Evolutionary conservation across 2,888 invertebrate genomes (phyloP).

Genomic region (Drosophila barbarae): DNA sequence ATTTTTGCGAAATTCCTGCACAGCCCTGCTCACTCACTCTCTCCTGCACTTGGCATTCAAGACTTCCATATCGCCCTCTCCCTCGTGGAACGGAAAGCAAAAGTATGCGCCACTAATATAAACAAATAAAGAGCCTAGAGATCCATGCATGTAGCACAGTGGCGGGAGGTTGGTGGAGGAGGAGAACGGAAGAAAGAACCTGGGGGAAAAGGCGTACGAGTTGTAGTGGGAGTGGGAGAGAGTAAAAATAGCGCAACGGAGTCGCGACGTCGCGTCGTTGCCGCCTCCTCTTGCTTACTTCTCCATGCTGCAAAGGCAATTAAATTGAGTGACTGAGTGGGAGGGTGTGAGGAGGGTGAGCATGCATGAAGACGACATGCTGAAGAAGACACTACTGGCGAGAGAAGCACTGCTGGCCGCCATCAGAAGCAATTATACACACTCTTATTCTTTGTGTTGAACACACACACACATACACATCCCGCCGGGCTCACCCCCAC

Average conservation of each 20-base stretch:
- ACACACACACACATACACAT: slow-evolving; percentile 12
- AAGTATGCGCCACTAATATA: slow-evolving; percentile 71
- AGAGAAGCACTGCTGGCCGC: slow-evolving; percentile 33
- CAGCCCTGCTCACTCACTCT: slow-evolving; percentile 21
- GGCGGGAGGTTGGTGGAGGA: neutral
- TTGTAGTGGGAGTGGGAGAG: slow-evolving; percentile 48
- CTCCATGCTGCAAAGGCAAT: slow-evolving; percentile 61
- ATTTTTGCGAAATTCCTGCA: slow-evolving; percentile 57
- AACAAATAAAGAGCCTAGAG: slow-evolving; percentile 71
- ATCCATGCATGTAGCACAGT: slow-evolving; percentile 55
- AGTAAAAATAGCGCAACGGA: slow-evolving; percentile 63
- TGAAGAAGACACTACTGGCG: slow-evolving; percentile 40
- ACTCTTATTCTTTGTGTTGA: slow-evolving; percentile 35
- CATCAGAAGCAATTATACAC: slow-evolving; percentile 34
- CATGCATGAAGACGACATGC: slow-evolving; percentile 30
- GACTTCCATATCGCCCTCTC: slow-evolving; percentile 30
- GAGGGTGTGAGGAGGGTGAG: slow-evolving; percentile 59
- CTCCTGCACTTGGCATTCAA: slow-evolving; percentile 29
- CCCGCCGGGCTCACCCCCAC: slow-evolving; percentile 1
- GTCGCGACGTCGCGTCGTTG: slow-evolving; percentile 35
- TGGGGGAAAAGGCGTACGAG: slow-evolving; percentile 4
- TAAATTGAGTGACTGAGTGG: slow-evolving; percentile 71
- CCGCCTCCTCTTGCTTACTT: slow-evolving; percentile 17
- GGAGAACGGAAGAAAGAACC: slow-evolving; percentile 18
- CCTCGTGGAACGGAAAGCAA: slow-evolving; percentile 63